These are phyloP conservation scores for Uloborus diversus DNA, from an alignment of 1,140 invertebrate genomes.

Conservation along the genomic window DNA sequence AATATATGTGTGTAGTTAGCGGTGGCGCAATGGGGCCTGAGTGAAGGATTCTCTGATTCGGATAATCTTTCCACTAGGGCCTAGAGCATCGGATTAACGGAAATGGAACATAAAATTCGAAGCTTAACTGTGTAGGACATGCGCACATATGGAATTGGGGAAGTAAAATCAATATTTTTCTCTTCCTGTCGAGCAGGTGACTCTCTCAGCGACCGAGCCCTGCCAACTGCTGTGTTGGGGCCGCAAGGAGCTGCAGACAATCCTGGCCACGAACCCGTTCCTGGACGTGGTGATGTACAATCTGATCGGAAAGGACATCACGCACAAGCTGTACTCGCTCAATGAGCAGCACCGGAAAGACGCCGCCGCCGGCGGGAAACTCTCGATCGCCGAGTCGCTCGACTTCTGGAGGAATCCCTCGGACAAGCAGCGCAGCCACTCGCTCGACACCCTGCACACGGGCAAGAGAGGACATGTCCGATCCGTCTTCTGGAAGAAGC, in stretches of 20 bases:
- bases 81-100: too few species aligned
- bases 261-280: constrained; percentile 76
- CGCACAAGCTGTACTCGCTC: constrained; percentile 82
- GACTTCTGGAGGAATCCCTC: constrained; percentile 43
- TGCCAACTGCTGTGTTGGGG: constrained; percentile 82
- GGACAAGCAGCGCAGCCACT: constrained; percentile 72
- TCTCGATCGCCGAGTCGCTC: not conserved
- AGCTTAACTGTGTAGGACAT: not conserved
- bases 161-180: not conserved
- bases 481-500: constrained; percentile 71
- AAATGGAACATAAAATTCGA: too few species aligned
- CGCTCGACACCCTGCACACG: constrained; percentile 83
- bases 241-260: constrained; percentile 75
- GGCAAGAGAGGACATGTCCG: constrained; percentile 77
- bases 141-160: not conserved
- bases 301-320: constrained; percentile 86
- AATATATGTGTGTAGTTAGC: too few species aligned
- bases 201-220: constrained; percentile 80
- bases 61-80: too few species aligned
- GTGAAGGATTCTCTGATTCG: too few species aligned
- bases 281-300: constrained; percentile 78
- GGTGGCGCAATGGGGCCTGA: too few species aligned
- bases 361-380: not conserved
- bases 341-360: constrained; percentile 71
- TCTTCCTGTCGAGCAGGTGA: constrained; percentile 69